Conservation (phyloP, 2,797 vertebrate genomes). For the Eulemur coronatus region DNA sequence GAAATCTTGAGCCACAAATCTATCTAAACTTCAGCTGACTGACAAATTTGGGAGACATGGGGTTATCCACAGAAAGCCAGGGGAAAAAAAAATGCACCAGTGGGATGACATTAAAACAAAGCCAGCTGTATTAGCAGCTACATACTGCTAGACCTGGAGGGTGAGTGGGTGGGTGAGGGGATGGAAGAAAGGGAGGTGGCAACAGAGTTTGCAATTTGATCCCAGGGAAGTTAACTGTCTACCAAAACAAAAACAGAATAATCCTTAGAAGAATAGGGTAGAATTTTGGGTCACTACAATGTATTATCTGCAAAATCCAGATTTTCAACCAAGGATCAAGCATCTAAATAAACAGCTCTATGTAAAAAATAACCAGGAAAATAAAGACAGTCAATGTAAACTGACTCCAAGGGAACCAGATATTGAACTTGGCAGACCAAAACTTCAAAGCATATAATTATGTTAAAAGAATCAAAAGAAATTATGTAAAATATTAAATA, state of each 20-base stretch:
- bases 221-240: background rate
- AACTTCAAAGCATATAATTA: background rate
- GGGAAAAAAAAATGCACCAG: background rate
- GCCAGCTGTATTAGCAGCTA: background rate
- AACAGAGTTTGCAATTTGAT: background rate
- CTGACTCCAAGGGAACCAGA: background rate
- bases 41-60: background rate
- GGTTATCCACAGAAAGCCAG: background rate
- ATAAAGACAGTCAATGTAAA: background rate
- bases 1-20: background rate
- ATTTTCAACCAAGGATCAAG: background rate
- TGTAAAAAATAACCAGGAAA: background rate
- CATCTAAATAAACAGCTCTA: background rate
- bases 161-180: too few species aligned
- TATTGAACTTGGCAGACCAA: background rate
- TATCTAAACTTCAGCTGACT: background rate
- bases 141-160: background rate
- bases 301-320: background rate
- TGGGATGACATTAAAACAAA: background rate
- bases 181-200: background rate
- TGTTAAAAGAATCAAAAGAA: background rate
- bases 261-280: background rate
- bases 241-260: background rate
- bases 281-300: background rate
- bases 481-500: background rate